Conservation (phyloP, 2,113 vertebrate genomes). For the Labeo catla region DNA sequence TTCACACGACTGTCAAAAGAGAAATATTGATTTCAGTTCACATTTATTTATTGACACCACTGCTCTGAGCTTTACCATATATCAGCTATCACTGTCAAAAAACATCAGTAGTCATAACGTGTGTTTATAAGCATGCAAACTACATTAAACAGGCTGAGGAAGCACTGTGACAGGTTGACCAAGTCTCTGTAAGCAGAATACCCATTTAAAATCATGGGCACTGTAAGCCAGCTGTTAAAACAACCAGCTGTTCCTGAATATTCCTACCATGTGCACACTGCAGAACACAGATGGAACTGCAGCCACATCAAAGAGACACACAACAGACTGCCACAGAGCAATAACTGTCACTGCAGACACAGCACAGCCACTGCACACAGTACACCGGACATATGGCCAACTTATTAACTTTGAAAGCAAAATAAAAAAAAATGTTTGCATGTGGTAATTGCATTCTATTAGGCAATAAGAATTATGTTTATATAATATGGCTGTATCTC, state of each 20-base stretch:
- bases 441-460: background rate
- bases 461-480: background rate
- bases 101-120: background rate
- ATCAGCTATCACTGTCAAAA: background rate
- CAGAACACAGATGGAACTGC: background rate
- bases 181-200: background rate
- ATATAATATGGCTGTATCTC: background rate
- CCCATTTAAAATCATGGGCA: background rate
- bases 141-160: background rate
- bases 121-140: background rate
- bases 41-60: no score
- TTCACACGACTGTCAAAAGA: no score
- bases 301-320: background rate
- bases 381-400: background rate
- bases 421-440: background rate
- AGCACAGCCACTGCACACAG: background rate
- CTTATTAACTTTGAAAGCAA: background rate
- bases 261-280: background rate
- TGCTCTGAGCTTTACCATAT: background rate
- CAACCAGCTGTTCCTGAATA: slow-evolving; percentile 11
- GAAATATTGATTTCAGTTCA: no score
- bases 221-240: slow-evolving; percentile 7
- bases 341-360: slow-evolving; percentile 5
- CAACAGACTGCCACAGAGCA: slow-evolving; percentile 2
- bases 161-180: background rate